Evolutionary conservation across 2,888 invertebrate species (phyloP).

Genomic region (Aproaerema taeniolella): DNA sequence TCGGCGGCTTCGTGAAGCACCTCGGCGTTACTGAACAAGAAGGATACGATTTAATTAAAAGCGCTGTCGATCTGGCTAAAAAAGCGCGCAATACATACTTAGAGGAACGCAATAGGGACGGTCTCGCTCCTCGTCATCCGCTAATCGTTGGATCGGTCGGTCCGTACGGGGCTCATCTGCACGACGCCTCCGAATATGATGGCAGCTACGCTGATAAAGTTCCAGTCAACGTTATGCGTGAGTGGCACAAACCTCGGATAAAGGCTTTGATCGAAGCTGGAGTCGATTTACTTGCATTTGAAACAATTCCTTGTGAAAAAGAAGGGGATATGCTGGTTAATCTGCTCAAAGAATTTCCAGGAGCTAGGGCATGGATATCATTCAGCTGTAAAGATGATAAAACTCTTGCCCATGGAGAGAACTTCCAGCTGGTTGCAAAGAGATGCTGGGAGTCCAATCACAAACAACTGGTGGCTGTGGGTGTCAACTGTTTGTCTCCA

Average conservation of each 20-base stretch:
- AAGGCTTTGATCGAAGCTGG: conserved; percentile 85
- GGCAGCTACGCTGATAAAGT: conserved; percentile 85
- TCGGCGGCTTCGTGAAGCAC: conserved; percentile 85
- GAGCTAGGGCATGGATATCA: conserved; percentile 89
- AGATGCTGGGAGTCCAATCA: conserved; percentile 82
- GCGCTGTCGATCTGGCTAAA: conserved; percentile 84
- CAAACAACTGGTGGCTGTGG: conserved; percentile 85
- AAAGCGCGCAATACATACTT: conserved; percentile 80
- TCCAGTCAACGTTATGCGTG: conserved; percentile 78
- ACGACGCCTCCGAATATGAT: conserved; percentile 94
- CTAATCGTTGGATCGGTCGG: conserved; percentile 92
- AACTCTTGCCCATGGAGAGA: conserved; percentile 85
- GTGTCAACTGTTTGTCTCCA: conserved; percentile 88
- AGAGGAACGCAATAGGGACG: conserved; percentile 51
- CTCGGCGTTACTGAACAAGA: conserved; percentile 81
- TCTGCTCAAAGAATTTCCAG: conserved; percentile 86
- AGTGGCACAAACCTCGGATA: conserved; percentile 91
- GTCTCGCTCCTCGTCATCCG: conserved; percentile 45
- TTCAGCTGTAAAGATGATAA: conserved; percentile 85
- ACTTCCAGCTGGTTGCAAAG: conserved; percentile 81
- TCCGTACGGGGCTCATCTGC: conserved; percentile 92
- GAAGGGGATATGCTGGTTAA: conserved; percentile 90
- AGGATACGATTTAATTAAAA: conserved; percentile 82
- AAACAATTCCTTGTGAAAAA: conserved; percentile 90
- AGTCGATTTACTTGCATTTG: conserved; percentile 91